These are phyloP conservation scores for Brachystomella parvula DNA, from an alignment of 1,140 invertebrate species.

Conservation along the genomic window DNA sequence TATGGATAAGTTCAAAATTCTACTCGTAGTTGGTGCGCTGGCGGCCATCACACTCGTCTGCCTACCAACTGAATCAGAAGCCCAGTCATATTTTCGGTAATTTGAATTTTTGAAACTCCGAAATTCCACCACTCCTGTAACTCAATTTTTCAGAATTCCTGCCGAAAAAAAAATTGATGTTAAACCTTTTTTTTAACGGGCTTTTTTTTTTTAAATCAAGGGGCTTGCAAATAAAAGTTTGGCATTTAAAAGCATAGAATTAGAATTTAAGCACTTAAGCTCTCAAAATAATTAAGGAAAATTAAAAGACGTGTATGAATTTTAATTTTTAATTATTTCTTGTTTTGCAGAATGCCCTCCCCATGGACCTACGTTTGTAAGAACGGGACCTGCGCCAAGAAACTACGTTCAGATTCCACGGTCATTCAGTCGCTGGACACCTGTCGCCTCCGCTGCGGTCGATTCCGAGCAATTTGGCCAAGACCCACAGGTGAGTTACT, in stretches of 20 bases:
- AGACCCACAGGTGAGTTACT: conserved; percentile 35
- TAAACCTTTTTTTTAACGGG: neutral
- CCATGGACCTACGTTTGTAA: conserved; percentile 39
- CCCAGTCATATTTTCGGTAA: conserved; percentile 38
- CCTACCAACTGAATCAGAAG: conserved; percentile 31
- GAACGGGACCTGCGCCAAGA: conserved; percentile 39
- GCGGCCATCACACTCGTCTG: conserved; percentile 32
- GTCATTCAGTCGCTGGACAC: conserved; percentile 39
- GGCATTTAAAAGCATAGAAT: neutral
- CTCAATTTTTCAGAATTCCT: too few relatives aligned
- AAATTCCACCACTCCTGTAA: neutral
- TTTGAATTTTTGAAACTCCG: neutral
- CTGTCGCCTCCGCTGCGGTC: conserved; percentile 36
- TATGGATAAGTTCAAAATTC: conserved; percentile 37
- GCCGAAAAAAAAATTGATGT: too few relatives aligned
- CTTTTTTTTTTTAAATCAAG: conserved; percentile 5
- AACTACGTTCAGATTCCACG: conserved; percentile 37
- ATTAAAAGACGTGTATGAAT: neutral
- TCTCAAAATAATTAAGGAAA: neutral
- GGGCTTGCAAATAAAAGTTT: neutral
- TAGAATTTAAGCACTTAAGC: neutral
- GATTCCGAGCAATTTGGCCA: conserved; percentile 39
- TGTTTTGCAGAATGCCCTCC: conserved; percentile 36
- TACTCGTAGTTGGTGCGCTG: conserved; percentile 31
- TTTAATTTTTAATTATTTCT: conserved; percentile 17